Conservation (phyloP, 2,797 vertebrate genomes). For the Staurois parvus region DNA sequence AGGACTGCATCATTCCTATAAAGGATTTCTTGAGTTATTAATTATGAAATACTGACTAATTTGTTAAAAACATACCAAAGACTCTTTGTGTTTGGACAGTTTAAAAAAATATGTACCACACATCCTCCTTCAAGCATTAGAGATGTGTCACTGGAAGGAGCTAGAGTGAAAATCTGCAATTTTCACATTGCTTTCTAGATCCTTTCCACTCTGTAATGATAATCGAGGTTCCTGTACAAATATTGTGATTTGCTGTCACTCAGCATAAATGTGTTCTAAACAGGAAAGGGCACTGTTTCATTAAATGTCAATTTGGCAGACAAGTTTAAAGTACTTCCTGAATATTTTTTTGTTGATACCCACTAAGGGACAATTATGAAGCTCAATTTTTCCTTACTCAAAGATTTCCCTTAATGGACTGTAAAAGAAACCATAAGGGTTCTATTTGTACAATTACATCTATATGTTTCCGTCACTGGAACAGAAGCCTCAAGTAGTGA, state of each 20-base stretch:
- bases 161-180: background rate
- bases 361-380: conserved; percentile 47
- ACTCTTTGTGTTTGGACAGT: background rate
- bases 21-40: no score
- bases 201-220: background rate
- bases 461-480: background rate
- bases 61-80: background rate
- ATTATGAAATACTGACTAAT: background rate
- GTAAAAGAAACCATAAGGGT: background rate
- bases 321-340: conserved; percentile 44
- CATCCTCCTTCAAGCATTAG: no score
- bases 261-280: conserved; percentile 11
- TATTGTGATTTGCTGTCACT: conserved; percentile 20
- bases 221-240: background rate
- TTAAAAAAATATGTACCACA: background rate
- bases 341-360: conserved; percentile 44
- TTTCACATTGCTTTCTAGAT: background rate
- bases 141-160: background rate
- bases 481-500: background rate
- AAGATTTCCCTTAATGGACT: conserved; percentile 30
- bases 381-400: conserved; percentile 46
- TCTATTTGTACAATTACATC: background rate
- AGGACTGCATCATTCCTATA: no score
- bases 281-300: conserved; percentile 37
- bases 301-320: conserved; percentile 10